These are phyloP conservation scores for Semibalanus balanoides DNA, from an alignment of 1,140 invertebrate species.

Conservation along the genomic window DNA sequence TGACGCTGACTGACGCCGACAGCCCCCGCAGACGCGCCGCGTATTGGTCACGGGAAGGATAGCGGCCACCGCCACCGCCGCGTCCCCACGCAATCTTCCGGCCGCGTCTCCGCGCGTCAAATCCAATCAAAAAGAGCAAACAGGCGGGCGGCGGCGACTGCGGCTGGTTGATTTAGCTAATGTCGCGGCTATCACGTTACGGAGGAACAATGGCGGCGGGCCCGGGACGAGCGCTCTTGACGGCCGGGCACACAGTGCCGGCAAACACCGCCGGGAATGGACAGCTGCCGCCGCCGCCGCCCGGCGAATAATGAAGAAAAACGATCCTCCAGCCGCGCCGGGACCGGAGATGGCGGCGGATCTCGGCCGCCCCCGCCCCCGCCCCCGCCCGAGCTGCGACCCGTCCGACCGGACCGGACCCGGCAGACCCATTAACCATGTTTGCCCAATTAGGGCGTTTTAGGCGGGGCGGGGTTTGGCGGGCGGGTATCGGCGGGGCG, in stretches of 20 bases:
- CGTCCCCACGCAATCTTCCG: not conserved
- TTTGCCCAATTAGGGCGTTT: not conserved
- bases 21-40: no score
- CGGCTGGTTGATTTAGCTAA: not conserved
- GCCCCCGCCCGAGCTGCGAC: no score
- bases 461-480: no score
- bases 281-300: not conserved
- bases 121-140: conserved; percentile 2
- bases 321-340: not conserved
- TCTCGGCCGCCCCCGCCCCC: not conserved
- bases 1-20: no score
- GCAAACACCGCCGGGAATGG: not conserved
- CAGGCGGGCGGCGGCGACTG: not conserved
- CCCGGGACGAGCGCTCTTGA: not conserved
- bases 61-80: no score
- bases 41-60: not conserved
- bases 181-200: not conserved
- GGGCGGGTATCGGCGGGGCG: no score
- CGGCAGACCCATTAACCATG: not conserved
- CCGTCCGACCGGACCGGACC: no score
- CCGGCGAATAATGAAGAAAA: not conserved
- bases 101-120: not conserved
- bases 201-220: not conserved
- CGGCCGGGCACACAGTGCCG: not conserved
- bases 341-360: not conserved